Conservation (phyloP, 2,888 invertebrate species). For the Laspeyria flexula region DNA sequence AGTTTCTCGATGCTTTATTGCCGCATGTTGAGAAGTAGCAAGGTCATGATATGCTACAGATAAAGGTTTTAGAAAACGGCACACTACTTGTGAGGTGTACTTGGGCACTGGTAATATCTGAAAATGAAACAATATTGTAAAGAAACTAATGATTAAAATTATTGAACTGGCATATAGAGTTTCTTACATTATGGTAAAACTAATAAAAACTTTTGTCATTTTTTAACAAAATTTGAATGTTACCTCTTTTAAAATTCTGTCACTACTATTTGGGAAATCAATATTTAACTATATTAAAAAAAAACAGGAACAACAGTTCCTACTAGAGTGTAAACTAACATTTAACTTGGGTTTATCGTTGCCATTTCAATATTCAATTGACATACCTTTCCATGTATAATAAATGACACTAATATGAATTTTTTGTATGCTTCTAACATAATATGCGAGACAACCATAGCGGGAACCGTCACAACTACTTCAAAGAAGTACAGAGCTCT, state of each 20-base stretch:
- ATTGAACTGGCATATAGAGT: no score
- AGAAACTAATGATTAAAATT: neutral
- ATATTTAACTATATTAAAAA: no score
- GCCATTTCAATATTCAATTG: no score
- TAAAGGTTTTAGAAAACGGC: slow-evolving; percentile 93
- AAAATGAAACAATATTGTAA: neutral
- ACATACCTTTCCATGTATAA: slow-evolving; percentile 94
- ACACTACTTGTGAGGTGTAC: slow-evolving; percentile 96
- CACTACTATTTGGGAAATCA: no score
- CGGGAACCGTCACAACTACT: slow-evolving; percentile 98
- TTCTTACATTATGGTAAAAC: no score
- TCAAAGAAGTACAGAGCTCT: slow-evolving; percentile 98
- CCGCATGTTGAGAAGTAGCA: slow-evolving; percentile 91
- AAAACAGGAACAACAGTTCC: no score
- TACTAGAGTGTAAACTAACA: no score
- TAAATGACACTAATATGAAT: slow-evolving; percentile 95
- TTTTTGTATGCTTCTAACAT: slow-evolving; percentile 99
- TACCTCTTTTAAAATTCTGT: no score
- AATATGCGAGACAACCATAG: slow-evolving; percentile 97
- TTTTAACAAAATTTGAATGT: no score
- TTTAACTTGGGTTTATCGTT: no score
- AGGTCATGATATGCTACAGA: slow-evolving; percentile 96
- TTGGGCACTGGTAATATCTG: slow-evolving; percentile 91
- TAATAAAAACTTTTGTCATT: no score
- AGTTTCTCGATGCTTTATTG: slow-evolving; percentile 93